Conservation (phyloP, 2,113 vertebrate species). For the Barnardius zonarius region DNA sequence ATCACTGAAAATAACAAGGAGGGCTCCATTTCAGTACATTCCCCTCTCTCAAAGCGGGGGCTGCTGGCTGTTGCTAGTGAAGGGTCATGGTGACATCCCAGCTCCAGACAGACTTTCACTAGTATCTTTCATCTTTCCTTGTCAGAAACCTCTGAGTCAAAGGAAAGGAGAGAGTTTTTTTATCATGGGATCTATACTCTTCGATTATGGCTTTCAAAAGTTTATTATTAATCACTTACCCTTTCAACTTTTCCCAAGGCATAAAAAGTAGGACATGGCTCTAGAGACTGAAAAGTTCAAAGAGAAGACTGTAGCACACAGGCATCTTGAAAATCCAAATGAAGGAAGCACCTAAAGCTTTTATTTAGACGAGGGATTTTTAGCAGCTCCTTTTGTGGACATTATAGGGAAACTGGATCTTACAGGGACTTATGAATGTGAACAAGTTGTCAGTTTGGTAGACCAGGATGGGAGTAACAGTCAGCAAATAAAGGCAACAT, state of each 20-base stretch:
- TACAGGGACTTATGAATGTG: background rate
- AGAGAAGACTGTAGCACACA: background rate
- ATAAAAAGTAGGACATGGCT: background rate
- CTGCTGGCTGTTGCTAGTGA: background rate
- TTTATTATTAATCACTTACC: background rate
- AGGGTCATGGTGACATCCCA: background rate
- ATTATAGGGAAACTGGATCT: background rate
- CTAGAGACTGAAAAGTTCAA: background rate
- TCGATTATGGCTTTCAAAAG: background rate
- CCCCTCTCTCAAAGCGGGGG: rapidly evolving
- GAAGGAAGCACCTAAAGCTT: background rate
- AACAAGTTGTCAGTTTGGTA: background rate
- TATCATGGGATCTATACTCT: background rate
- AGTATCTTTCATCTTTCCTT: background rate
- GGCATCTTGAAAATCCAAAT: background rate
- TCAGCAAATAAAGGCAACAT: background rate
- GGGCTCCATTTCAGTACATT: background rate
- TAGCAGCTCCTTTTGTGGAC: background rate
- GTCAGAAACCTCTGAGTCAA: background rate
- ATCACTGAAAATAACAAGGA: background rate
- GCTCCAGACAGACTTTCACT: background rate
- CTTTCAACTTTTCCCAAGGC: background rate
- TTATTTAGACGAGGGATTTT: background rate
- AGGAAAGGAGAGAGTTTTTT: background rate
- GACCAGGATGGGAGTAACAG: background rate